phyloP scores from a whole-genome alignment of 2,888 invertebrate genomes.

The Orthonychiurus folsomi region DNA sequence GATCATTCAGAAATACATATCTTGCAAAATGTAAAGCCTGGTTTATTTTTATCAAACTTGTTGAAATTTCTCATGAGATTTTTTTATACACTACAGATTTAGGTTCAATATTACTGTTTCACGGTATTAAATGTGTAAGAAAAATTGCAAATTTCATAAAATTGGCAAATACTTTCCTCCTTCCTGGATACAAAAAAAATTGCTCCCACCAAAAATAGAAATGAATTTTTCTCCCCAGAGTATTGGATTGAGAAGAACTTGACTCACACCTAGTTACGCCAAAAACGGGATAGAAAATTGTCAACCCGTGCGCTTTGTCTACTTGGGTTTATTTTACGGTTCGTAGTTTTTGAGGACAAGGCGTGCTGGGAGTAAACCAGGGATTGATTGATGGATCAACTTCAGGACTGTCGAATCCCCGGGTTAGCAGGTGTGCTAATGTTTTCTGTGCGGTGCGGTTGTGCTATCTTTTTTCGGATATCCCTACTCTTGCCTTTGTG shows the following conservation, averaged over 20 bases:
- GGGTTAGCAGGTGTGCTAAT: neutral
- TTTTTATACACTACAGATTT: too few relatives aligned
- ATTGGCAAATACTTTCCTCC: neutral
- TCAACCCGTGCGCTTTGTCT: neutral
- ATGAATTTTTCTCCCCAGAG: neutral
- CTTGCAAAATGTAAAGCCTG: too few relatives aligned
- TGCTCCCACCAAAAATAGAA: neutral
- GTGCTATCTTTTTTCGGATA: too few relatives aligned
- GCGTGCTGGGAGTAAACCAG: neutral
- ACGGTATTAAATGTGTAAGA: neutral
- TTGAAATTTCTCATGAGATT: too few relatives aligned
- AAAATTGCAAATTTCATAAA: neutral
- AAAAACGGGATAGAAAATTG: too few relatives aligned
- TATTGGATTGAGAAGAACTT: neutral
- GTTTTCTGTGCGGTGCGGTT: too few relatives aligned
- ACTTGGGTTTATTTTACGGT: neutral
- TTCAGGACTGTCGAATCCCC: neutral
- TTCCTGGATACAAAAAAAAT: neutral
- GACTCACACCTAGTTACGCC: neutral
- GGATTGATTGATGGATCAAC: conserved; percentile 1
- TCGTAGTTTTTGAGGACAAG: neutral
- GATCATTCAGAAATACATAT: too few relatives aligned
- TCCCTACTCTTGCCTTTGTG: too few relatives aligned
- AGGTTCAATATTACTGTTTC: too few relatives aligned
- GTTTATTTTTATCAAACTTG: too few relatives aligned